Percentiles rank a stretch among this genome's conserved stretches.
phyloP scores from a whole-genome alignment of 1,140 invertebrate species.

The Maconellicoccus hirsutus region DNA sequence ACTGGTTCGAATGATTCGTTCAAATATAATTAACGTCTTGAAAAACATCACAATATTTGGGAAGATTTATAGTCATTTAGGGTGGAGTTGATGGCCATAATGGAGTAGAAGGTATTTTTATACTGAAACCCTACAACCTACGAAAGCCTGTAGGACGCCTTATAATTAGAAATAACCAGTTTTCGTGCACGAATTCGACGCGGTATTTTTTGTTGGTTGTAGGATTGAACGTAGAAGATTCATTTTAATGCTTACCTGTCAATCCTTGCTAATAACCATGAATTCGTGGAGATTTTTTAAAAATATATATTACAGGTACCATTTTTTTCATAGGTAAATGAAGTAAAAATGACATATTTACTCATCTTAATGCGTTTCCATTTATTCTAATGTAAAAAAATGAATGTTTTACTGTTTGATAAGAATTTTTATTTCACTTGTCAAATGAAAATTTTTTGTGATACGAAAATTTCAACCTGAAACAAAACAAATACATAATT shows the following conservation, averaged over 20 bases:
- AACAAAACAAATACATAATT: too few species aligned
- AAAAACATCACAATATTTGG: neutral
- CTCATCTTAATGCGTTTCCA: too few species aligned
- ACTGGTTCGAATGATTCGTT: neutral
- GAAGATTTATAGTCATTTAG: conserved; percentile 19
- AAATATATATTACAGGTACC: too few species aligned
- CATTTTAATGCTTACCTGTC: neutral
- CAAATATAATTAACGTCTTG: conserved; percentile 13
- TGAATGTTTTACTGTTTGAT: too few species aligned
- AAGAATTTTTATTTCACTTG: too few species aligned
- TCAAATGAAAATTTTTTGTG: too few species aligned
- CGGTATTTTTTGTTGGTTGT: neutral
- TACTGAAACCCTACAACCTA: conserved; percentile 1
- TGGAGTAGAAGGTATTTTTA: conserved; percentile 17
- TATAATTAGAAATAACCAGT: neutral
- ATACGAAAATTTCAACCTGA: too few species aligned
- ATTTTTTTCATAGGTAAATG: too few species aligned
- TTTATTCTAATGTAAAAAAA: too few species aligned
- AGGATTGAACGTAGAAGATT: neutral
- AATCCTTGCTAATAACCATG: too few species aligned
- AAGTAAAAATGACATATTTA: too few species aligned
- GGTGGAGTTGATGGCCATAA: conserved; percentile 18
- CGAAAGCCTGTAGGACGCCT: conserved; percentile 6
- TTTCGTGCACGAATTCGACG: neutral
- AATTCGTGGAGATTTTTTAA: too few species aligned